Evolutionary conservation across 2,797 vertebrate species (phyloP).

Genomic region (Peromyscus attwateri): DNA sequence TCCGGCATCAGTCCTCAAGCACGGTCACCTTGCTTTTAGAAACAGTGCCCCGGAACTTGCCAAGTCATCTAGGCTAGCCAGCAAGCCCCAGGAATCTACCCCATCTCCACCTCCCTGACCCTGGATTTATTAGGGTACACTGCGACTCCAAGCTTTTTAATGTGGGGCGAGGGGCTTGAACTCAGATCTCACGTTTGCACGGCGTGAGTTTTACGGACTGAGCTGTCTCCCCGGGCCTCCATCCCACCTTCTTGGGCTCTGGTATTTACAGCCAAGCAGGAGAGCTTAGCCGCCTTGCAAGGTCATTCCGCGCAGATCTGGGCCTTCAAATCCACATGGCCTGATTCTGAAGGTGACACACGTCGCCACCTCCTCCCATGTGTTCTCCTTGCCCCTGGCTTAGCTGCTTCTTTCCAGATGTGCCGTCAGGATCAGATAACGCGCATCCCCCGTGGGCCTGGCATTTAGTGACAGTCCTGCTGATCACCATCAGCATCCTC

Average conservation of each 20-base stretch:
- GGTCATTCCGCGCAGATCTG: background rate
- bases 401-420: background rate
- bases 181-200: background rate
- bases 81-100: background rate
- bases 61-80: background rate
- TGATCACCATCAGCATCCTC: slow-evolving; percentile 47
- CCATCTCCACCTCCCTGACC: background rate
- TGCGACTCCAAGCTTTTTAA: background rate
- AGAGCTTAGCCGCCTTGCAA: background rate
- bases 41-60: background rate
- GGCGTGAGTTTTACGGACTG: background rate
- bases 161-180: background rate
- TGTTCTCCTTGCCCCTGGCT: background rate
- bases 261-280: too few relatives aligned
- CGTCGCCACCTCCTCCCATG: rapidly evolving
- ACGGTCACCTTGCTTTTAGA: background rate
- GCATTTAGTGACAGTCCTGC: slow-evolving; percentile 27
- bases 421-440: background rate
- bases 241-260: background rate
- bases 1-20: background rate
- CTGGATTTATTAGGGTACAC: background rate
- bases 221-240: background rate
- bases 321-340: background rate
- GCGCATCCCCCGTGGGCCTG: background rate
- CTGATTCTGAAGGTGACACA: background rate